Evolutionary conservation across 2,888 invertebrate species (phyloP).

Genomic region (Leptinotarsa rubiginosa): DNA sequence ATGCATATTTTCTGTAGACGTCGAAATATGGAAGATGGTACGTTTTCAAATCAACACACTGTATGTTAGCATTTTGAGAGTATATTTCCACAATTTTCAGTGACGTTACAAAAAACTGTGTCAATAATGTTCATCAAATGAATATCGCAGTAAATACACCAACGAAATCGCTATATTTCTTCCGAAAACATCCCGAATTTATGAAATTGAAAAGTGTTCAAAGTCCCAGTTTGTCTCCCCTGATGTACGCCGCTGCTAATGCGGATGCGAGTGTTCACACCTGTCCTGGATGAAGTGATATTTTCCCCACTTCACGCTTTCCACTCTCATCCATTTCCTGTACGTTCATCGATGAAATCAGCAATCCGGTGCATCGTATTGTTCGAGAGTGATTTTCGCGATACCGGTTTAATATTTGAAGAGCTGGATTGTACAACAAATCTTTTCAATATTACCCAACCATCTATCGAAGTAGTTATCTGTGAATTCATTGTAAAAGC

Average conservation of each 20-base stretch:
- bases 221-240: background rate
- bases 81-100: no score
- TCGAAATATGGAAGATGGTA: no score
- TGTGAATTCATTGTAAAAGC: background rate
- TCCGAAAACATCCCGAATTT: no score
- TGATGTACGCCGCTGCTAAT: conserved; percentile 26
- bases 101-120: no score
- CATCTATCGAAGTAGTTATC: background rate
- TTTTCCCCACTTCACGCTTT: conserved; percentile 21
- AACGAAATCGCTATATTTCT: no score
- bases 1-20: no score
- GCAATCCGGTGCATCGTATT: conserved; percentile 28
- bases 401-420: conserved; percentile 33
- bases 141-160: no score
- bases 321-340: conserved; percentile 36
- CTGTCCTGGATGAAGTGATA: conserved; percentile 45
- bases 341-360: conserved; percentile 30
- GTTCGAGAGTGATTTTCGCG: conserved; percentile 29
- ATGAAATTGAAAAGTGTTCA: no score
- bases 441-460: background rate
- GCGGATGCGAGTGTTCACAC: conserved; percentile 60
- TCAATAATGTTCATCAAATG: no score
- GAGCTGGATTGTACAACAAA: conserved; percentile 13
- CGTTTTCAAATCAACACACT: no score
- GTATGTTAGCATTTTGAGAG: no score